Conservation (phyloP, 2,113 vertebrate genomes). For the Nibea albiflora region DNA sequence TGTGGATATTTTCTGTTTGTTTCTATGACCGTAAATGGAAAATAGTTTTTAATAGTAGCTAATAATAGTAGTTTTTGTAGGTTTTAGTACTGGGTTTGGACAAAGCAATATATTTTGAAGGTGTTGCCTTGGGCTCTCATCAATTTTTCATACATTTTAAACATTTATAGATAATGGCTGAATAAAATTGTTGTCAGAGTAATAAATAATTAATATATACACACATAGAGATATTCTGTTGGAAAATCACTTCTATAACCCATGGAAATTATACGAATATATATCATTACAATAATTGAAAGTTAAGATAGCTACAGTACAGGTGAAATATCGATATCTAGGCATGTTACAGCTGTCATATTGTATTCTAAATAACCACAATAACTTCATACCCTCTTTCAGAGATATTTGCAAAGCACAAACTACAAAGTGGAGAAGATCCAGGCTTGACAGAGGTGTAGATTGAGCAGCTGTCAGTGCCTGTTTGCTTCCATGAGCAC, state of each 20-base stretch:
- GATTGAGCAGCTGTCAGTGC: slow-evolving; percentile 44
- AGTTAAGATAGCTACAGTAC: not conserved
- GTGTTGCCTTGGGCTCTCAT: not conserved
- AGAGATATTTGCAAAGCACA: not conserved
- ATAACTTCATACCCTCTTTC: not conserved
- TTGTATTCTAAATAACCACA: not conserved
- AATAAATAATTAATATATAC: not conserved
- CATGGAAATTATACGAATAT: too few species aligned
- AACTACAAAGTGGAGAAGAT: not conserved
- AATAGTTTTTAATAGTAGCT: too few species aligned
- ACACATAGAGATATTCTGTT: too few species aligned
- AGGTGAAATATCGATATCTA: not conserved
- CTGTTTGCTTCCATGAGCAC: slow-evolving; percentile 1
- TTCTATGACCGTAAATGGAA: not conserved
- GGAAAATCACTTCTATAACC: not conserved
- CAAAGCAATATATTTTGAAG: not conserved
- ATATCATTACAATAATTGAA: not conserved
- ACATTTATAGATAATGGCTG: not conserved
- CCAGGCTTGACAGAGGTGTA: not conserved
- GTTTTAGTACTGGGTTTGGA: not conserved
- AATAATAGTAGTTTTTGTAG: too few species aligned
- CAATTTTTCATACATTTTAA: not conserved
- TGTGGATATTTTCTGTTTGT: not conserved
- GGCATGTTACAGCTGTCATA: not conserved
- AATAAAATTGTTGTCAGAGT: not conserved